Conservation (phyloP, 2,797 vertebrate genomes). For the Dryobates pubescens region DNA sequence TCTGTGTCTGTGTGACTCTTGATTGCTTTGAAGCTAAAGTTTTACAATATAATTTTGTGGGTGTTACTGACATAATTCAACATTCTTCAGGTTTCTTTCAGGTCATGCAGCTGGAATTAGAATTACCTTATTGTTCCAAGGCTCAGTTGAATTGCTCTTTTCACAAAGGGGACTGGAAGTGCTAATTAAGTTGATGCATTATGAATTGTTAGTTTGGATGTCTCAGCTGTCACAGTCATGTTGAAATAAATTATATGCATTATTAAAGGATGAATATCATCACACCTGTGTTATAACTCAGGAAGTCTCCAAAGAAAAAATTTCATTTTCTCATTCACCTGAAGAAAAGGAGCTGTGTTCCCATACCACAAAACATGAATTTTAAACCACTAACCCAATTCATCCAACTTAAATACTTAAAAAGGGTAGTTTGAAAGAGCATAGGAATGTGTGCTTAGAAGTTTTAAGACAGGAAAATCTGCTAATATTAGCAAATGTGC, state of each 20-base stretch:
- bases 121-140: conserved; percentile 18
- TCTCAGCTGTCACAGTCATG: neutral
- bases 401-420: conserved; percentile 36
- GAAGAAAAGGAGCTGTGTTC: conserved; percentile 62
- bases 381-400: conserved; percentile 47
- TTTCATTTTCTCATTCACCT: conserved; percentile 69
- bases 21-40: neutral
- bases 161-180: conserved; percentile 2
- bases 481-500: neutral
- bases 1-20: neutral
- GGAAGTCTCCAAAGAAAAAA: conserved; percentile 48
- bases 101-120: conserved; percentile 23
- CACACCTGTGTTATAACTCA: conserved; percentile 17
- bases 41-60: neutral
- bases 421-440: neutral
- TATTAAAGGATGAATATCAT: conserved; percentile 37
- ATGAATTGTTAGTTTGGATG: conserved; percentile 18
- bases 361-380: conserved; percentile 51
- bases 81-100: neutral
- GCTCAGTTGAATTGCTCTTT: neutral
- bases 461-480: neutral
- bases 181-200: conserved; percentile 30
- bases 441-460: neutral
- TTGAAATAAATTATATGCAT: conserved; percentile 61
- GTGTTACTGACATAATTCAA: neutral